A percentile compares a stretch with the other conserved stretches of the same genome.
phyloP scores from a whole-genome alignment of 2,888 invertebrate species.

The Acanthococcus lagerstroemiae region DNA sequence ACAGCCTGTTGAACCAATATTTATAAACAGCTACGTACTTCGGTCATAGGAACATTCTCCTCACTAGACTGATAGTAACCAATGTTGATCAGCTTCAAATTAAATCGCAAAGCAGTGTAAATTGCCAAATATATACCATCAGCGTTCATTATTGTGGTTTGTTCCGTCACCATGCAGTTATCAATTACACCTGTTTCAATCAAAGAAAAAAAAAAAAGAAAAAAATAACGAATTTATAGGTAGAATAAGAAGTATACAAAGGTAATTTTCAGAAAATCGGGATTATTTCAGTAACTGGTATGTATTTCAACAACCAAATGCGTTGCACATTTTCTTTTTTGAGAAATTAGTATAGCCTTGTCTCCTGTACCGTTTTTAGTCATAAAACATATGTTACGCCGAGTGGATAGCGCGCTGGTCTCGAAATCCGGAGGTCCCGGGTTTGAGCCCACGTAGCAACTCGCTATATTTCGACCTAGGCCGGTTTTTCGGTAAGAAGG shows the following conservation, averaged over 20 bases:
- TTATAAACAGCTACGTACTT: no score
- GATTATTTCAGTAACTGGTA: background rate
- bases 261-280: background rate
- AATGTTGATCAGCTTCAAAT: constrained; percentile 63
- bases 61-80: constrained; percentile 57
- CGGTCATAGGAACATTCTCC: constrained; percentile 45
- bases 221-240: background rate
- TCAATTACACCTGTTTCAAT: constrained; percentile 24
- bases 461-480: no score
- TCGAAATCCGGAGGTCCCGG: no score
- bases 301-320: background rate
- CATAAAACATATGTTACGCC: no score
- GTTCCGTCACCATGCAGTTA: constrained; percentile 25
- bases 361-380: no score
- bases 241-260: background rate
- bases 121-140: constrained; percentile 89
- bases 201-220: background rate
- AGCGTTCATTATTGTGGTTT: constrained; percentile 71
- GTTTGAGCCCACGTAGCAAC: no score
- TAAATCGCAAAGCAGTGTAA: constrained; percentile 71
- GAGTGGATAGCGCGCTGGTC: no score
- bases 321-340: no score
- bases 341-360: no score
- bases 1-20: no score
- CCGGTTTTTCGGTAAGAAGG: no score